Evolutionary conservation across 2,113 vertebrate genomes (phyloP).

Genomic region (Chauna torquata): DNA sequence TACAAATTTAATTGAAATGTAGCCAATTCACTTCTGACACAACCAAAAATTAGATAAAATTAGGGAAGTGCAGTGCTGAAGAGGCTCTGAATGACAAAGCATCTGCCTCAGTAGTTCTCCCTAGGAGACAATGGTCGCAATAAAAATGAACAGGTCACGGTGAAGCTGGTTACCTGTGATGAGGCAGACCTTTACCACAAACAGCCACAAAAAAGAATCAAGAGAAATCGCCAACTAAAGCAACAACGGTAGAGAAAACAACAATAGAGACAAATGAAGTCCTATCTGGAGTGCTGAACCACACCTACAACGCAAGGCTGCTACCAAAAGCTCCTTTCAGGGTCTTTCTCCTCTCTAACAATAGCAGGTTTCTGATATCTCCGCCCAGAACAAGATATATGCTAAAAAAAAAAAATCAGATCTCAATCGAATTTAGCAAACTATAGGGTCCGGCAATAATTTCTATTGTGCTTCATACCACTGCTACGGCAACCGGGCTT

Average conservation of each 20-base stretch:
- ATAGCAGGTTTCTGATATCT: constrained; percentile 12
- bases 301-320: constrained; percentile 60
- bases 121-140: constrained; percentile 41
- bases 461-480: constrained; percentile 21
- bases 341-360: constrained; percentile 10
- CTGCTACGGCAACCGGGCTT: neutral
- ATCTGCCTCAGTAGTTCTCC: neutral
- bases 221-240: neutral
- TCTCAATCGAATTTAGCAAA: neutral
- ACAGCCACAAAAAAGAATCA: neutral
- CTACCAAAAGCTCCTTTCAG: neutral
- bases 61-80: neutral
- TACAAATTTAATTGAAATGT: constrained; percentile 47
- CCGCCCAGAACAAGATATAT: neutral
- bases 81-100: constrained; percentile 53
- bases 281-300: constrained; percentile 54
- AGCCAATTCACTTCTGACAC: constrained; percentile 18
- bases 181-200: neutral
- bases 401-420: neutral
- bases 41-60: constrained; percentile 5
- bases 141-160: neutral
- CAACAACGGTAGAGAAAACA: constrained; percentile 15
- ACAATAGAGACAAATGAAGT: constrained; percentile 62
- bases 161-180: neutral
- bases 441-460: neutral